phyloP scores from a whole-genome alignment of 64 coral and sea anemone genomes.

The Acropora yongei region DNA sequence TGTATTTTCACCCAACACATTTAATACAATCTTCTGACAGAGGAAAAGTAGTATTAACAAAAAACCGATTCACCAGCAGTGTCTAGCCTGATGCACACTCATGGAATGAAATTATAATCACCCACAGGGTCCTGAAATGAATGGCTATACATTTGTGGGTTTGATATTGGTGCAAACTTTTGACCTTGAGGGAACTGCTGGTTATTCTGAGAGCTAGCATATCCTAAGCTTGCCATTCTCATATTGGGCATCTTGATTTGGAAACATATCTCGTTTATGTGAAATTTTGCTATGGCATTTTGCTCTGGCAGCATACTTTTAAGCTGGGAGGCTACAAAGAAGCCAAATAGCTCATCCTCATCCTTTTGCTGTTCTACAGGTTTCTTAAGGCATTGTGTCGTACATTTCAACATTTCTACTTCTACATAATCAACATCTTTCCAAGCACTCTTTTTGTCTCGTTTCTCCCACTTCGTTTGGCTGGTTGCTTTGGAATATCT shows the following conservation, averaged over 20 bases:
- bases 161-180: too few species aligned
- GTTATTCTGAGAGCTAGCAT: too few species aligned
- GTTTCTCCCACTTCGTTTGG: conserved; percentile 31
- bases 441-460: conserved; percentile 13
- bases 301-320: conserved; percentile 10
- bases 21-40: too few species aligned
- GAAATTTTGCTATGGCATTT: conserved; percentile 46
- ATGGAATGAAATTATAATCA: neutral
- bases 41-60: too few species aligned
- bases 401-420: conserved; percentile 5
- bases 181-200: too few species aligned
- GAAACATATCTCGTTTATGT: conserved; percentile 45
- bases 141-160: too few species aligned
- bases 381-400: conserved; percentile 32
- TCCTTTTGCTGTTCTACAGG: conserved; percentile 17
- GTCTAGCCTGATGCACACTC: too few species aligned
- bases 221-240: neutral
- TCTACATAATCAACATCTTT: conserved; percentile 10
- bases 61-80: too few species aligned
- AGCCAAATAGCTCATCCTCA: conserved; percentile 58
- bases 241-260: conserved; percentile 28
- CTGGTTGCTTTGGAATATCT: conserved; percentile 32
- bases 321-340: conserved; percentile 25
- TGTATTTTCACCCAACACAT: too few species aligned
- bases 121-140: too few species aligned